These are phyloP conservation scores for Tridacna crocea DNA, from an alignment of 2,888 invertebrate species.

Conservation along the genomic window DNA sequence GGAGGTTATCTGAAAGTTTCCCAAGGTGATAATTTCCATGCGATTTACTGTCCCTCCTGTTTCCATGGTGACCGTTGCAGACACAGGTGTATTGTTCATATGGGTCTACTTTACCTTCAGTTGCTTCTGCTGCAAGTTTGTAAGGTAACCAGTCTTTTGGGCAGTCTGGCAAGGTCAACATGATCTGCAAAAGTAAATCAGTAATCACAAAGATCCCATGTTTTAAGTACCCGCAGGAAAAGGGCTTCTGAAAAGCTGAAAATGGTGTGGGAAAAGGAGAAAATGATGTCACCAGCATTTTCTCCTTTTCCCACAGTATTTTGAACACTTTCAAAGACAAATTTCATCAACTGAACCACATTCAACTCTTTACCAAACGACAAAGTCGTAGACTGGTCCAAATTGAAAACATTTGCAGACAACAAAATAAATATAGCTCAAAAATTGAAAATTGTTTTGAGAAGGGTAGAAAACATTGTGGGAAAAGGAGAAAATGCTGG, in stretches of 20 bases:
- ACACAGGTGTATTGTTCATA: slow-evolving; percentile 28
- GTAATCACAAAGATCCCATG: background rate
- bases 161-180: slow-evolving; percentile 24
- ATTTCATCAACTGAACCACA: too few relatives aligned
- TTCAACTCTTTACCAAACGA: too few relatives aligned
- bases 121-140: slow-evolving; percentile 31
- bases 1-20: background rate
- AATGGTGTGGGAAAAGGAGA: too few relatives aligned
- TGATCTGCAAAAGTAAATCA: slow-evolving; percentile 20
- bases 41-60: background rate
- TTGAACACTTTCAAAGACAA: too few relatives aligned
- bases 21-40: background rate
- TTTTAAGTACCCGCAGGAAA: too few relatives aligned
- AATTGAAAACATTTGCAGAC: too few relatives aligned
- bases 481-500: background rate
- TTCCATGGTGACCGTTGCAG: slow-evolving; percentile 36
- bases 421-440: too few relatives aligned
- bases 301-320: too few relatives aligned
- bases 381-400: too few relatives aligned
- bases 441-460: background rate
- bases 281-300: too few relatives aligned
- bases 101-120: background rate
- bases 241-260: too few relatives aligned
- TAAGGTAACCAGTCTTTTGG: slow-evolving; percentile 44
- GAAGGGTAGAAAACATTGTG: background rate